Percentiles rank a stretch among this genome's conserved stretches.
phyloP scores from a whole-genome alignment of 2,888 invertebrate genomes.

The Callosobruchus maculatus region DNA sequence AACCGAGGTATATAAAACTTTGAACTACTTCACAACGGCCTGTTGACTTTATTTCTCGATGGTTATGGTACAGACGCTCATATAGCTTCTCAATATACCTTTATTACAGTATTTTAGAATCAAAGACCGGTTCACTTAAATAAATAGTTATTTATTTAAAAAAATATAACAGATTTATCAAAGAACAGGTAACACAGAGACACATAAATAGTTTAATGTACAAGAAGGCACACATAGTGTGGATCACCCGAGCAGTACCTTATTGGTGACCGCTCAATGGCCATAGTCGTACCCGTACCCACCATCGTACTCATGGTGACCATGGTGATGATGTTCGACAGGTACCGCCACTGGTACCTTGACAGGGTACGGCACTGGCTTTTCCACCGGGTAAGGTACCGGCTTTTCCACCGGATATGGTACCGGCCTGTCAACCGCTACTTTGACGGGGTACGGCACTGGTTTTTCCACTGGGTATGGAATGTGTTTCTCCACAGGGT shows the following conservation, averaged over 20 bases:
- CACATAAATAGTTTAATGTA: conserved; percentile 33
- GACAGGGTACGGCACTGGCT: conserved; percentile 60
- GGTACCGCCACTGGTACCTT: conserved; percentile 56
- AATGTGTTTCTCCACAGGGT: conserved; percentile 64
- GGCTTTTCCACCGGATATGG: conserved; percentile 63
- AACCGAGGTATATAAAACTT: no score
- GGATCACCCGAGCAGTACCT: conserved; percentile 26
- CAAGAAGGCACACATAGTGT: conserved; percentile 37
- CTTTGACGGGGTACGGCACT: conserved; percentile 55
- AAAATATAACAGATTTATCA: conserved; percentile 36
- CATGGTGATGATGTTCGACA: conserved; percentile 20
- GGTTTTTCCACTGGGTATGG: conserved; percentile 62
- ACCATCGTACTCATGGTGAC: conserved; percentile 28
- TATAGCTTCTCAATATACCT: no score
- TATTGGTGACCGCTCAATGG: conserved; percentile 28
- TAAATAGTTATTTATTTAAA: conserved; percentile 26
- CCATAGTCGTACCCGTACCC: conserved; percentile 33
- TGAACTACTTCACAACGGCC: no score
- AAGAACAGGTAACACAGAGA: conserved; percentile 26
- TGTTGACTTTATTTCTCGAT: no score
- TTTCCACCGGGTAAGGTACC: conserved; percentile 64
- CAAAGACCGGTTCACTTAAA: conserved; percentile 25
- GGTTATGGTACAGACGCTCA: no score
- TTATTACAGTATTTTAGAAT: neutral
- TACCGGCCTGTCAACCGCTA: conserved; percentile 52